Percentiles rank a stretch among this genome's conserved stretches.
Conservation (phyloP, 1,140 invertebrate species). For the Dufourea novaeangliae region DNA sequence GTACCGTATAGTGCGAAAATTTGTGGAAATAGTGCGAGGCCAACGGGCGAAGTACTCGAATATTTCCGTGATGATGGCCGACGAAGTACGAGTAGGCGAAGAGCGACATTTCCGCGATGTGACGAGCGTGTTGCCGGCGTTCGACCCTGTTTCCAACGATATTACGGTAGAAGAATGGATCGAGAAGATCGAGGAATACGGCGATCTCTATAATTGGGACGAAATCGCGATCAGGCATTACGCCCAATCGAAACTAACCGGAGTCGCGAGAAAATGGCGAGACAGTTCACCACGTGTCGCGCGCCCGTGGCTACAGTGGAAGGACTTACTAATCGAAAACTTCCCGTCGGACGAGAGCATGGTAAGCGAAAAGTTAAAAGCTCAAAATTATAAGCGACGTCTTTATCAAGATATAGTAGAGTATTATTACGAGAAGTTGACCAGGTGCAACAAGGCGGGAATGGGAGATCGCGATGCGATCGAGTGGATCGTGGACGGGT, state of each 20-base stretch:
- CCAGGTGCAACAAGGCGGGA: background rate
- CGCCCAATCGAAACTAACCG: background rate
- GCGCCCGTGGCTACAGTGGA: background rate
- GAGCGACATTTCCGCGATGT: too few species aligned
- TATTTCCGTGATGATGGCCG: too few species aligned
- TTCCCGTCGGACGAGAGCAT: background rate
- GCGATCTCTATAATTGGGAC: conserved; percentile 1
- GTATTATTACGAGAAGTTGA: background rate
- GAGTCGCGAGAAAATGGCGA: background rate
- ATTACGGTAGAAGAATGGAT: background rate
- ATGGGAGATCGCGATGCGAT: background rate
- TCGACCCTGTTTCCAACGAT: too few species aligned
- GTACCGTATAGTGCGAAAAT: too few species aligned
- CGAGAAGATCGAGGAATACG: background rate
- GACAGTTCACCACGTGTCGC: background rate
- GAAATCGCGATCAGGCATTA: background rate
- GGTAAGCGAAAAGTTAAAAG: background rate
- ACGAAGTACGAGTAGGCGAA: too few species aligned
- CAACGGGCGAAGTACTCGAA: too few species aligned
- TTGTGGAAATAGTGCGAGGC: too few species aligned
- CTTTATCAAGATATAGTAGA: background rate
- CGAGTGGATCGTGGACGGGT: background rate
- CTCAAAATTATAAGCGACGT: background rate
- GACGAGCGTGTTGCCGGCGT: too few species aligned
- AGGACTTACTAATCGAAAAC: background rate